These are phyloP conservation scores for Trachelus iudaicus DNA, from an alignment of 2,888 invertebrate genomes.

Conservation along the genomic window DNA sequence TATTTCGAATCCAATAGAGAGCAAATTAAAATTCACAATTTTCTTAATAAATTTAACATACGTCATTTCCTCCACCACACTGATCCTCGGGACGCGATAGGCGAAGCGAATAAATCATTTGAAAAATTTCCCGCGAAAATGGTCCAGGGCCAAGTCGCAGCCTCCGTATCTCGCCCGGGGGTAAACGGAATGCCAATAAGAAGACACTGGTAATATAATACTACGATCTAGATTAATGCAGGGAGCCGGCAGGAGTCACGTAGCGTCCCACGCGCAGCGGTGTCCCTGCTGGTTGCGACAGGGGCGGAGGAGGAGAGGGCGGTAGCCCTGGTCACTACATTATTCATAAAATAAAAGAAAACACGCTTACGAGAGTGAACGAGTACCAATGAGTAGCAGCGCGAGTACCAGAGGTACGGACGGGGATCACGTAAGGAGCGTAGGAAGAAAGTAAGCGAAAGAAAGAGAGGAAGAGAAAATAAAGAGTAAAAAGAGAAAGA, in stretches of 20 bases:
- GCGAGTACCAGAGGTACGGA: constrained; percentile 12
- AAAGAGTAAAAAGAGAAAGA: constrained; percentile 20
- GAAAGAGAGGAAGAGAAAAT: not conserved
- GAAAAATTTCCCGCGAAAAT: not conserved
- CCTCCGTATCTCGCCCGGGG: not conserved
- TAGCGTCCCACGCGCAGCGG: constrained; percentile 53
- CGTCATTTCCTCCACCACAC: not conserved
- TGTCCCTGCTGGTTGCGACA: constrained; percentile 38
- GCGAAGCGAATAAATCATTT: not conserved
- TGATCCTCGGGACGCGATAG: not conserved
- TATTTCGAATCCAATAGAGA: not conserved
- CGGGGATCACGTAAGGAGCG: constrained; percentile 19
- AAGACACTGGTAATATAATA: constrained; percentile 49
- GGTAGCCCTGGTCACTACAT: constrained; percentile 36
- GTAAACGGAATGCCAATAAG: constrained; percentile 42
- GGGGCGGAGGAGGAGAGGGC: constrained; percentile 7
- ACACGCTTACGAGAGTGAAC: not conserved
- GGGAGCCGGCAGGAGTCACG: constrained; percentile 43
- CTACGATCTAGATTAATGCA: constrained; percentile 60
- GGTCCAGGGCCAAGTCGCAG: not conserved
- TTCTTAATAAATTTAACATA: not conserved
- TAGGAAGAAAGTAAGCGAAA: constrained; percentile 17
- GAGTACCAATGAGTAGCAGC: not conserved
- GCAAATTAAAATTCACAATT: not conserved
- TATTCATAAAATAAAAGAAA: constrained; percentile 49